Conservation (phyloP, 2,797 vertebrate genomes). For the Liparis tanakae region DNA sequence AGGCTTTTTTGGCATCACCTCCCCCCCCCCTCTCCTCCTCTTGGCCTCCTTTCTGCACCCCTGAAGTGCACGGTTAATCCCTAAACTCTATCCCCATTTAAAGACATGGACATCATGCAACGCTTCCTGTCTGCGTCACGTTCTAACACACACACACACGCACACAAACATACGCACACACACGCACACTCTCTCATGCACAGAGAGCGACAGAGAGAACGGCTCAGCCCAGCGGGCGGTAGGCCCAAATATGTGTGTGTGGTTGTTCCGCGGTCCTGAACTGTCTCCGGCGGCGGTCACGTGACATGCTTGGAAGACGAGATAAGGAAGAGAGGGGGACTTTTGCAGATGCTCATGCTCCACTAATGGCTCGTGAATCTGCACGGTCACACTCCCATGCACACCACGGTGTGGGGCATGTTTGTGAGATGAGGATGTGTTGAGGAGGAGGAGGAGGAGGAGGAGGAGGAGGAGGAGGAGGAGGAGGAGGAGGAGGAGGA, state of each 20-base stretch:
- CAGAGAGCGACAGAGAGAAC: no score
- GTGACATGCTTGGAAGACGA: conserved; percentile 38
- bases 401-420: conserved; percentile 33
- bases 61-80: conserved; percentile 78
- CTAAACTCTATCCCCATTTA: conserved; percentile 72
- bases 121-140: conserved; percentile 64
- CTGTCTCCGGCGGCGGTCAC: conserved; percentile 45
- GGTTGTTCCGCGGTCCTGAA: conserved; percentile 29
- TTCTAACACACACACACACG: conserved; percentile 34
- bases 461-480: not conserved
- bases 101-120: conserved; percentile 74
- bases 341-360: conserved; percentile 33
- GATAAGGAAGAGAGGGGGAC: conserved; percentile 42
- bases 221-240: conserved; percentile 54
- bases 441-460: no score
- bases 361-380: conserved; percentile 35
- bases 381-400: conserved; percentile 42
- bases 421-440: conserved; percentile 38
- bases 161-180: conserved; percentile 17
- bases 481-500: not conserved
- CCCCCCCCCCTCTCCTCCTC: conserved; percentile 30
- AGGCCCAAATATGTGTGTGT: conserved; percentile 35
- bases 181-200: no score
- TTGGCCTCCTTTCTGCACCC: conserved; percentile 67
- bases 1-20: conserved; percentile 64